Conservation (phyloP, 2,888 invertebrate species). For the Nomada fucata region DNA sequence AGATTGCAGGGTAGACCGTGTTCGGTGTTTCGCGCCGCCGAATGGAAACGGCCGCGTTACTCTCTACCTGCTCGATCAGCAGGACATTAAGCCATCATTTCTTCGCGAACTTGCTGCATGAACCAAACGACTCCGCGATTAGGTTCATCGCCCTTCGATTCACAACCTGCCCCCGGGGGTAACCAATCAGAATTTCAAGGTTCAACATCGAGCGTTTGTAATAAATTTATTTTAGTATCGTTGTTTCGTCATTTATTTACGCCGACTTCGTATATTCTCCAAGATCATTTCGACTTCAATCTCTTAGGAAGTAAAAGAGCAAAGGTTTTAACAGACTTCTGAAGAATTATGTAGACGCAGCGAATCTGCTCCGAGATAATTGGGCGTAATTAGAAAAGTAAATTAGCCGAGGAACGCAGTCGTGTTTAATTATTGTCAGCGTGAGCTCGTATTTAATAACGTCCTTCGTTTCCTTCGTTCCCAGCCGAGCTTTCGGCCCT, state of each 20-base stretch:
- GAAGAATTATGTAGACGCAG: not conserved
- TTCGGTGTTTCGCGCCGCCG: conserved; percentile 30
- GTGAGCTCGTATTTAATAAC: conserved; percentile 57
- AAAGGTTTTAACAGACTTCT: too few species aligned
- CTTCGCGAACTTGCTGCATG: conserved; percentile 5
- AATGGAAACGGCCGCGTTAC: conserved; percentile 32
- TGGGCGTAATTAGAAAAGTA: conserved; percentile 58
- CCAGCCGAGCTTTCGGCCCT: conserved; percentile 16
- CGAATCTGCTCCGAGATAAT: not conserved
- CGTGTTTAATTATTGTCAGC: conserved; percentile 59
- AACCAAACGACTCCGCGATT: conserved; percentile 12
- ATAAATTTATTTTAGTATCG: too few species aligned
- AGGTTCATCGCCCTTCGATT: conserved; percentile 3
- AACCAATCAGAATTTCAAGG: too few species aligned
- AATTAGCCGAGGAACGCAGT: conserved; percentile 62
- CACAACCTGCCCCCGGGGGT: too few species aligned
- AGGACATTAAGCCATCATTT: conserved; percentile 22
- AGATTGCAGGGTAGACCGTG: conserved; percentile 44
- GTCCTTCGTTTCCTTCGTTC: conserved; percentile 45
- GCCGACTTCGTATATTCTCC: too few species aligned
- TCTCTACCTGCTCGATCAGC: not conserved
- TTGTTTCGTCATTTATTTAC: too few species aligned
- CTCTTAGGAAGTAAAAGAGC: too few species aligned
- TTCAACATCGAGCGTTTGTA: too few species aligned
- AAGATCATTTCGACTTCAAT: too few species aligned